Percentiles rank a stretch among this genome's conserved stretches.
Conservation (phyloP, 2,888 invertebrate genomes). For the Scaptomyza caliginosa region DNA sequence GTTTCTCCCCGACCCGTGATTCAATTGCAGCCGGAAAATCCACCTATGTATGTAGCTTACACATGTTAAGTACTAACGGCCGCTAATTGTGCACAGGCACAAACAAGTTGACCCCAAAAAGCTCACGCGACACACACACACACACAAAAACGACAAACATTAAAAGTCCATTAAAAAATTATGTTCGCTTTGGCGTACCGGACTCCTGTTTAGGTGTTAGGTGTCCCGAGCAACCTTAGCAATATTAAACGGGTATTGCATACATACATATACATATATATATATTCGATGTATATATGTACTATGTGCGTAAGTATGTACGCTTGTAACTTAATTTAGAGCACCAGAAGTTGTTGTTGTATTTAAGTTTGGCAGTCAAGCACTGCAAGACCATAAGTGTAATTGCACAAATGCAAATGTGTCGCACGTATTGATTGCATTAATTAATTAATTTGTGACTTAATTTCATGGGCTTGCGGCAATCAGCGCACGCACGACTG, state of each 20-base stretch:
- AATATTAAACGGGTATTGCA: background rate
- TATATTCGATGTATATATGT: background rate
- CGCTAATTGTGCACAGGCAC: constrained; percentile 66
- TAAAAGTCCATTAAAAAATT: constrained; percentile 81
- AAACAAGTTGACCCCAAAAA: constrained; percentile 63
- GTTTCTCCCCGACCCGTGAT: background rate
- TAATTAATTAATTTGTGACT: constrained; percentile 80
- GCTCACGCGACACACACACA: constrained; percentile 47
- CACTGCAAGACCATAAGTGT: constrained; percentile 61
- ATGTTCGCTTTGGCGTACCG: constrained; percentile 58
- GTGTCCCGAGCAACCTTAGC: constrained; percentile 29
- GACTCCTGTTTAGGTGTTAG: constrained; percentile 62
- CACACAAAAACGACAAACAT: constrained; percentile 68
- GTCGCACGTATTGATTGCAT: constrained; percentile 81
- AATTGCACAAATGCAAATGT: constrained; percentile 78
- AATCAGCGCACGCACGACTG: constrained; percentile 79
- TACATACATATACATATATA: constrained; percentile 15
- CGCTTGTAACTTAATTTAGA: constrained; percentile 53
- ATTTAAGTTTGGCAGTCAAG: constrained; percentile 38
- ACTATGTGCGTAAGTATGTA: background rate
- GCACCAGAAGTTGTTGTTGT: constrained; percentile 65
- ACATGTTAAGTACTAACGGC: constrained; percentile 60
- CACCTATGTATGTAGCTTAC: constrained; percentile 61
- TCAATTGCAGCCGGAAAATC: constrained; percentile 25
- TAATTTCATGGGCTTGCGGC: constrained; percentile 80